Conservation (phyloP, 2,113 vertebrate species). For the Carettochelys insculpta region DNA sequence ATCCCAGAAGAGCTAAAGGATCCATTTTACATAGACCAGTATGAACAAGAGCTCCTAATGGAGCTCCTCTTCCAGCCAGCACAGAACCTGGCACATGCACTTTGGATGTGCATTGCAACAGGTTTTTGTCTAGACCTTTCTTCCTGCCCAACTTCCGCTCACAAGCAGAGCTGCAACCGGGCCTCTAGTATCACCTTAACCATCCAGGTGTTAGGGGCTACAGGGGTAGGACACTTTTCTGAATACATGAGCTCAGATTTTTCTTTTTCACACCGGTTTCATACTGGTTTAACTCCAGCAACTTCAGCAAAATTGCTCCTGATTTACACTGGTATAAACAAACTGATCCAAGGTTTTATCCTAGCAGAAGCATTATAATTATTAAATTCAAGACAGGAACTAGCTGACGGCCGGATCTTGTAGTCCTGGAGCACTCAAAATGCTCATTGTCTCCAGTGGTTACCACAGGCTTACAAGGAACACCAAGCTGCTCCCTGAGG, state of each 20-base stretch:
- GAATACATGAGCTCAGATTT: not conserved
- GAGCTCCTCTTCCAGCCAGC: too few relatives aligned
- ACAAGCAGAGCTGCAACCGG: too few relatives aligned
- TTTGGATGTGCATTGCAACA: too few relatives aligned
- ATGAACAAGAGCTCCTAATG: too few relatives aligned
- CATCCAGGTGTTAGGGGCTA: not conserved
- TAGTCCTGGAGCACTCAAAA: not conserved
- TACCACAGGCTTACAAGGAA: rapidly evolving
- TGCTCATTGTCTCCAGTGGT: not conserved
- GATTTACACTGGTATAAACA: not conserved
- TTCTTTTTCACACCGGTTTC: not conserved
- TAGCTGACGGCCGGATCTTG: not conserved
- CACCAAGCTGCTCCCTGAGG: not conserved
- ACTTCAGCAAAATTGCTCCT: not conserved
- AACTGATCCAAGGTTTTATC: rapidly evolving
- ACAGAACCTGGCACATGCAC: too few relatives aligned
- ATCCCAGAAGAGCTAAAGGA: too few relatives aligned
- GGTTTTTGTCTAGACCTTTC: too few relatives aligned
- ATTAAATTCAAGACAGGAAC: not conserved
- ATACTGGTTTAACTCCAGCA: not conserved
- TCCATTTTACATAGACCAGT: too few relatives aligned
- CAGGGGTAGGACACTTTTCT: not conserved
- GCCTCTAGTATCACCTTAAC: not conserved
- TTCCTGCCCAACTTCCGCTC: too few relatives aligned
- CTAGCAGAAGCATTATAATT: rapidly evolving